phyloP scores from a whole-genome alignment of 2,888 invertebrate species.

The Cataglyphis rosenhaueri region DNA sequence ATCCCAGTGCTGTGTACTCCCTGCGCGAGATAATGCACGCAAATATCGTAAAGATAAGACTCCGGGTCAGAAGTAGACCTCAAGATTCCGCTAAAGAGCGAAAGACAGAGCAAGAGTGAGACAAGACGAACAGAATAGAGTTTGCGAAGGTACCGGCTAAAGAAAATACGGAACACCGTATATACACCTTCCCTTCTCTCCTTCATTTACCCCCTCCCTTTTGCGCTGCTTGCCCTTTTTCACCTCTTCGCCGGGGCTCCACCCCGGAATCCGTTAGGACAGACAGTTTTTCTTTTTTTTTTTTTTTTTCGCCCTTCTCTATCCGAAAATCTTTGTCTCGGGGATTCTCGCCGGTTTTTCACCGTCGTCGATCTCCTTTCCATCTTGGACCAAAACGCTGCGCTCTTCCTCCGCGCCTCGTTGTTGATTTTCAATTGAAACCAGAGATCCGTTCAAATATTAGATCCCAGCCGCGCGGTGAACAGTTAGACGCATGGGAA shows the following conservation, averaged over 20 bases:
- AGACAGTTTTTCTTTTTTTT: slow-evolving; percentile 59
- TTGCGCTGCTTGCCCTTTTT: slow-evolving; percentile 65
- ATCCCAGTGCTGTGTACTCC: slow-evolving; percentile 76
- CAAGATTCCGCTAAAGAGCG: slow-evolving; percentile 34
- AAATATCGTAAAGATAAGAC: slow-evolving; percentile 85
- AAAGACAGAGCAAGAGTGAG: slow-evolving; percentile 7
- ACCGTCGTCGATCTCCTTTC: slow-evolving; percentile 44
- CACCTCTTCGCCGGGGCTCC: slow-evolving; percentile 64
- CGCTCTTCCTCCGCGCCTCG: slow-evolving; percentile 63
- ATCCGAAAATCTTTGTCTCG: slow-evolving; percentile 57
- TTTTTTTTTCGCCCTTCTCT: slow-evolving; percentile 66
- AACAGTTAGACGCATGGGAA: slow-evolving; percentile 83
- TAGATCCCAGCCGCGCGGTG: slow-evolving; percentile 73
- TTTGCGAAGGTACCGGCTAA: slow-evolving; percentile 42
- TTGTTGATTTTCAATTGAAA: slow-evolving; percentile 85
- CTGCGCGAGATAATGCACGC: slow-evolving; percentile 82
- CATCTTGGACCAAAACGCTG: slow-evolving; percentile 61
- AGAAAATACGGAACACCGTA: slow-evolving; percentile 71
- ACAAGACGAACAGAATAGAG: slow-evolving; percentile 40
- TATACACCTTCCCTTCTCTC: slow-evolving; percentile 64
- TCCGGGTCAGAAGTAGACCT: slow-evolving; percentile 48
- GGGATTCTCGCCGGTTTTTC: slow-evolving; percentile 62
- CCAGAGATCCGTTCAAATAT: slow-evolving; percentile 84
- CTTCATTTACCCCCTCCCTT: slow-evolving; percentile 43
- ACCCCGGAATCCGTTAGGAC: slow-evolving; percentile 83